Conservation (phyloP, 2,888 invertebrate species). For the Horisme vitalbata region DNA sequence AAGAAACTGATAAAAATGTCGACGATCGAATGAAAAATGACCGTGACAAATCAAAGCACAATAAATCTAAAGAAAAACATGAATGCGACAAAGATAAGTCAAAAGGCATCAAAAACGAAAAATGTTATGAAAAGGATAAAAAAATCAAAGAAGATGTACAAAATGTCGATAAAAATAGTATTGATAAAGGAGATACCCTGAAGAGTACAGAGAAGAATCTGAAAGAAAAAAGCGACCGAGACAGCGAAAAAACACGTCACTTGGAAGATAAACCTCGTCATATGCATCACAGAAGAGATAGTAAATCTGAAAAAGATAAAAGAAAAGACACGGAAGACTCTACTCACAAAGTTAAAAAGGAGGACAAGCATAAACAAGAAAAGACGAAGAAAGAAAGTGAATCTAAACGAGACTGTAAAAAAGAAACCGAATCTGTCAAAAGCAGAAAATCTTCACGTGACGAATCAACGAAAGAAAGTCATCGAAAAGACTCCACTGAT, state of each 20-base stretch:
- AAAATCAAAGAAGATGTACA: conserved; percentile 49
- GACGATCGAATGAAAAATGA: conserved; percentile 67
- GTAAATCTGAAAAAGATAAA: conserved; percentile 63
- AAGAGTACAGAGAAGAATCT: conserved; percentile 45
- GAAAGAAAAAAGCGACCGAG: conserved; percentile 56
- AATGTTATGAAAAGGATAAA: conserved; percentile 48
- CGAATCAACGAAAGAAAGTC: conserved; percentile 65
- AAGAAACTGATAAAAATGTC: conserved; percentile 63
- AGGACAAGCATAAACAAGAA: conserved; percentile 77
- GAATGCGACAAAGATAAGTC: conserved; percentile 58
- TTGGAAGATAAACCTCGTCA: conserved; percentile 68
- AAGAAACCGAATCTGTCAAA: conserved; percentile 62
- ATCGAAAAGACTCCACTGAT: conserved; percentile 78
- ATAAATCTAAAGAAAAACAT: conserved; percentile 68
- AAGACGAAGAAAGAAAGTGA: conserved; percentile 67
- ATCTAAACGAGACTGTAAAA: conserved; percentile 70
- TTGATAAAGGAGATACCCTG: conserved; percentile 43
- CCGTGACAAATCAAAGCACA: conserved; percentile 61
- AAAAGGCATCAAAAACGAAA: conserved; percentile 55
- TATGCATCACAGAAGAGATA: conserved; percentile 76
- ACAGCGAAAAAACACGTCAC: conserved; percentile 53
- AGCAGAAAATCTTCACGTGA: conserved; percentile 71
- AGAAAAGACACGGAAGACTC: conserved; percentile 58
- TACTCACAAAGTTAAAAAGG: conserved; percentile 59
- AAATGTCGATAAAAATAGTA: conserved; percentile 42